phyloP scores from a whole-genome alignment of 1,140 invertebrate species.

The Tachypleus tridentatus region DNA sequence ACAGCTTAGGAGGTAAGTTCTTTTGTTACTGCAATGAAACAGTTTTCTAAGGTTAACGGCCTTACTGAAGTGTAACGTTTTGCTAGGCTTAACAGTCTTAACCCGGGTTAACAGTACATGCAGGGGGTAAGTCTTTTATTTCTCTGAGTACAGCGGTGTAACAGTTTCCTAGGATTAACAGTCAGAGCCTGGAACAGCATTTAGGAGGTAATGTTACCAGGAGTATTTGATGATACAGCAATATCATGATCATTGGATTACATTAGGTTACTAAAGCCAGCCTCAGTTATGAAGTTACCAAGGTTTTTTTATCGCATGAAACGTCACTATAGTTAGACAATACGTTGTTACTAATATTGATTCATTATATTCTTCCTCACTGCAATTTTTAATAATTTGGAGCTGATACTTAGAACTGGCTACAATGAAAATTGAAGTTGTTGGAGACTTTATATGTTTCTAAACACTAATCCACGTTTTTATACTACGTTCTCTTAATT shows the following conservation, averaged over 20 bases:
- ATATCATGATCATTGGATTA: no score
- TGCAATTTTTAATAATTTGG: background rate
- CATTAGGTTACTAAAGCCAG: no score
- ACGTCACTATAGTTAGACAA: no score
- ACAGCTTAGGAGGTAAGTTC: conserved; percentile 49
- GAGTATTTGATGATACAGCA: no score
- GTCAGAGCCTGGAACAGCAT: background rate
- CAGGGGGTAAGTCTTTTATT: background rate
- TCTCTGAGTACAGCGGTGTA: background rate
- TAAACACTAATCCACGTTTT: background rate
- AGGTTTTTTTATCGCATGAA: no score
- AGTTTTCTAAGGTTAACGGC: conserved; percentile 50
- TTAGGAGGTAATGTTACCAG: background rate
- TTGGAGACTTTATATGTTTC: background rate
- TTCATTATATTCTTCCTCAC: background rate
- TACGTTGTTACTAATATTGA: no score
- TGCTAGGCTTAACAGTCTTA: background rate
- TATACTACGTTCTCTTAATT: background rate
- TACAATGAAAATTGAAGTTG: background rate
- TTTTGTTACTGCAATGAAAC: no score
- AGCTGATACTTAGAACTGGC: background rate
- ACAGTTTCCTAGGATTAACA: background rate
- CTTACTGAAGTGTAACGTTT: conserved; percentile 27
- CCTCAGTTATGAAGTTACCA: no score
- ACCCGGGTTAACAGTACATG: background rate